These are phyloP conservation scores for Pseudois nayaur DNA, from an alignment of 2,113 vertebrate species.

Conservation along the genomic window DNA sequence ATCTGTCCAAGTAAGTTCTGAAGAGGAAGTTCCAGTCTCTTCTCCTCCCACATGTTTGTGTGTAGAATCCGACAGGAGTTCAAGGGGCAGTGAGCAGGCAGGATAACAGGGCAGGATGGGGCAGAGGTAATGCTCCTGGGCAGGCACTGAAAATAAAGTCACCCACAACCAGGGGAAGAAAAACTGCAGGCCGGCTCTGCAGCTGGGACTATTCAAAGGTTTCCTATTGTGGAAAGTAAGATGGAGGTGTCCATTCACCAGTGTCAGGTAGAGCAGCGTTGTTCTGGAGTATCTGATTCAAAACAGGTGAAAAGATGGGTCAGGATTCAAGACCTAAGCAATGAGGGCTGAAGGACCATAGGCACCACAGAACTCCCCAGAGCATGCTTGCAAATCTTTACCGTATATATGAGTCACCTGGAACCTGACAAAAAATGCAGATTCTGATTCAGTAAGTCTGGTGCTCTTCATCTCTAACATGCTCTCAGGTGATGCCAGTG, in stretches of 20 bases:
- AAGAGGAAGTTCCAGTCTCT: background rate
- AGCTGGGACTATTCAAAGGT: background rate
- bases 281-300: background rate
- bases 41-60: background rate
- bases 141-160: background rate
- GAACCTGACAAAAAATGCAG: background rate
- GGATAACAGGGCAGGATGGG: background rate
- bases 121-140: background rate
- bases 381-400: background rate
- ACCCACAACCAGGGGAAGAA: background rate
- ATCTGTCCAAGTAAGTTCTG: background rate
- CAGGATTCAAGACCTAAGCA: background rate
- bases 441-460: background rate
- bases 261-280: background rate
- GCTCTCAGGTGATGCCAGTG: background rate
- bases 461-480: background rate
- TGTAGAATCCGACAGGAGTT: background rate
- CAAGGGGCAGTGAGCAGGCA: background rate
- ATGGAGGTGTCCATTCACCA: background rate
- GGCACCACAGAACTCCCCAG: background rate
- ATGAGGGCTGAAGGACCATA: background rate
- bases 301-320: conserved; percentile 6
- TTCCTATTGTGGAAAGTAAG: background rate
- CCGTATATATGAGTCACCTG: background rate
- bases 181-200: background rate